Conservation (phyloP, 2,888 invertebrate species). For the Pristionchus entomophagus region DNA sequence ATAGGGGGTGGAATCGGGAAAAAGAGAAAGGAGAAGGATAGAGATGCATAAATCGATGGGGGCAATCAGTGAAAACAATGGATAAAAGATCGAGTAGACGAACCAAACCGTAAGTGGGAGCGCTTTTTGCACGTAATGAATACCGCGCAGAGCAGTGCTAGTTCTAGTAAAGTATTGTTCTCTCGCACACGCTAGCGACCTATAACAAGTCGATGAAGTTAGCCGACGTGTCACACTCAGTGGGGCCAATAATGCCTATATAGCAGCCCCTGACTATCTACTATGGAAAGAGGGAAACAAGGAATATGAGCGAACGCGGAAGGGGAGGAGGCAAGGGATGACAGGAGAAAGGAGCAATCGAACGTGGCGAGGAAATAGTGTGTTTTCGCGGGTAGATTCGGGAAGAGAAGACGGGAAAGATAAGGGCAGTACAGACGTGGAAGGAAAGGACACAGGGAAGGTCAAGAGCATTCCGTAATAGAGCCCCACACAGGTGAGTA, state of each 20-base stretch:
- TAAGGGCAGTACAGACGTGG: neutral
- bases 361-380: neutral
- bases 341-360: neutral
- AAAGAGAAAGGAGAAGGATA: neutral
- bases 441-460: constrained; percentile 6
- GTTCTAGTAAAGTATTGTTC: no score
- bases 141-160: no score
- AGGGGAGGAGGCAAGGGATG: neutral
- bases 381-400: neutral
- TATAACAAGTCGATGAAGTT: no score
- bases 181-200: no score
- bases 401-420: neutral
- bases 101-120: no score
- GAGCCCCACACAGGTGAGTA: neutral
- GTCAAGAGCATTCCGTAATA: neutral
- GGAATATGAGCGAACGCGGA: neutral
- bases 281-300: neutral
- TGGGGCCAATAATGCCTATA: no score
- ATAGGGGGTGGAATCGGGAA: neutral
- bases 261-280: no score
- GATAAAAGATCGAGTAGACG: neutral
- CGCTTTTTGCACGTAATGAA: no score
- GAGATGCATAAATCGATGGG: constrained; percentile 7
- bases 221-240: no score
- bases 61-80: neutral